Evolutionary conservation across 2,888 invertebrate species (phyloP).

Genomic region (Encarsia formosa): DNA sequence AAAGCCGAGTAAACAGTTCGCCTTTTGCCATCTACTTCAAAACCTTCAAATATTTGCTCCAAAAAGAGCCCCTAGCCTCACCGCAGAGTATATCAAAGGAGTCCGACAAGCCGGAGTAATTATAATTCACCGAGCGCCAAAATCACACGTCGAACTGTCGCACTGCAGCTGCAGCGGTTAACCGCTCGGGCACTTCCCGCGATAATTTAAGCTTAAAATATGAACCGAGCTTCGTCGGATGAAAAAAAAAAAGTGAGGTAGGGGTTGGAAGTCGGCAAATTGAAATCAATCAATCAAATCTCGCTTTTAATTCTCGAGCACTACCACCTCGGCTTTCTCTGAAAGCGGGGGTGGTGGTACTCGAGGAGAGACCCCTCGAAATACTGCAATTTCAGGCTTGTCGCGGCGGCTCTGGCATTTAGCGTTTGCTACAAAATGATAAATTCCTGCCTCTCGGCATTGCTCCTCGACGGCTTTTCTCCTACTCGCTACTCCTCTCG

Average conservation of each 20-base stretch:
- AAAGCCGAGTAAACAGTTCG: conserved; percentile 23
- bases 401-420: conserved; percentile 33
- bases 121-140: conserved; percentile 15
- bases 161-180: conserved; percentile 1
- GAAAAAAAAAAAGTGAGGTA: no score
- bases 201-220: no score
- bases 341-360: no score
- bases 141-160: conserved; percentile 8
- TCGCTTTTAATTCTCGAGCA: no score
- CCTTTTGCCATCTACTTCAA: not conserved
- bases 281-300: no score
- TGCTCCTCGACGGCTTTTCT: conserved; percentile 9
- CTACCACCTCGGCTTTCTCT: no score
- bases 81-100: not conserved
- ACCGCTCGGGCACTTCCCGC: not conserved
- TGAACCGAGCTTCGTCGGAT: no score
- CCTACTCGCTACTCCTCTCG: not conserved
- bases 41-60: not conserved
- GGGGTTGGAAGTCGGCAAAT: no score
- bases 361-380: no score
- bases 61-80: not conserved
- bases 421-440: conserved; percentile 43
- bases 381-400: conserved; percentile 47
- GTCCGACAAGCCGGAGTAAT: conserved; percentile 15
- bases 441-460: conserved; percentile 39